Conservation (phyloP, 2,888 invertebrate genomes). For the Gortyna flavago region DNA sequence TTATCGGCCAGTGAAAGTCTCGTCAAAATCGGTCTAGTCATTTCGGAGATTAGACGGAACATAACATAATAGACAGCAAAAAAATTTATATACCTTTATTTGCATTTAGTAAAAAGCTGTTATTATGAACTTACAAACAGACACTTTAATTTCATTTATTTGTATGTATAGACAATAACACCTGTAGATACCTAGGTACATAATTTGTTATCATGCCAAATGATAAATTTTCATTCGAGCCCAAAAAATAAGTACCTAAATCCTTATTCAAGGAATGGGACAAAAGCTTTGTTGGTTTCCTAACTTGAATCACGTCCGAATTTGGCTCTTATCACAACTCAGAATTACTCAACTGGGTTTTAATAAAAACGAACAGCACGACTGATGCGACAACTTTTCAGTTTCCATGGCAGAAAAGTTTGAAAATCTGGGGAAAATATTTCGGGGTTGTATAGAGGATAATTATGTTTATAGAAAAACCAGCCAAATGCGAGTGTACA, state of each 20-base stretch:
- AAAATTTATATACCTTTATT: too few species aligned
- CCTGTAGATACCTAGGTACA: not conserved
- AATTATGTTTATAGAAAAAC: too few species aligned
- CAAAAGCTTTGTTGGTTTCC: conserved; percentile 8
- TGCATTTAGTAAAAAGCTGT: too few species aligned
- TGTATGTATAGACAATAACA: too few species aligned
- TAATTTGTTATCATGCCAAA: not conserved
- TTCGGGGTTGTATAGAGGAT: not conserved
- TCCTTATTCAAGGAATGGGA: not conserved
- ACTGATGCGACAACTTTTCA: not conserved
- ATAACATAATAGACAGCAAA: too few species aligned
- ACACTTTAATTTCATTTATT: too few species aligned
- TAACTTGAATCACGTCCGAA: conserved; percentile 3
- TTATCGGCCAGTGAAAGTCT: not conserved
- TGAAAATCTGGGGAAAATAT: not conserved
- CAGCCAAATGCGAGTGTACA: too few species aligned
- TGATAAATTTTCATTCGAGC: not conserved
- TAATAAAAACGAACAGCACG: not conserved
- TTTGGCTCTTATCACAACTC: conserved; percentile 15
- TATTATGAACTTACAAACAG: too few species aligned
- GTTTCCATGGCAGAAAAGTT: not conserved
- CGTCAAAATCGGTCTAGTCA: too few species aligned
- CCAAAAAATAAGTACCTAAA: not conserved
- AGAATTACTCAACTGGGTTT: not conserved
- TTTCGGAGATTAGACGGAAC: too few species aligned